Conservation (phyloP, 2,113 vertebrate genomes). For the Chiloscyllium plagiosum region DNA sequence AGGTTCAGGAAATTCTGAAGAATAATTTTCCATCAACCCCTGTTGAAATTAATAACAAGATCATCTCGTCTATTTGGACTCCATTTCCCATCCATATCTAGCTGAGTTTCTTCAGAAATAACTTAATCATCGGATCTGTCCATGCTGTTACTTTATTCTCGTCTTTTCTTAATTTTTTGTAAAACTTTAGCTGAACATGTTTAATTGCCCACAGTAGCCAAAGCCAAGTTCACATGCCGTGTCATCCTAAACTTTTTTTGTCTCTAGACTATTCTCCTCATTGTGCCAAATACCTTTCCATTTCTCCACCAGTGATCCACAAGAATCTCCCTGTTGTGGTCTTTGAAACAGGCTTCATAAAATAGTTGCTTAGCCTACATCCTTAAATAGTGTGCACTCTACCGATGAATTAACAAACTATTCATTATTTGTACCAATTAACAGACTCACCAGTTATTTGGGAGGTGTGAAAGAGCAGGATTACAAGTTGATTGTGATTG, state of each 20-base stretch:
- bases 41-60: too few species aligned
- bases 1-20: neutral
- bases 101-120: neutral
- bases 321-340: neutral
- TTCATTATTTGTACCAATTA: neutral
- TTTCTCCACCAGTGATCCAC: neutral
- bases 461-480: neutral
- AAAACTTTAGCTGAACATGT: neutral
- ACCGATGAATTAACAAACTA: neutral
- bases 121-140: neutral
- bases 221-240: neutral
- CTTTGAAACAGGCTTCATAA: neutral
- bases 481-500: neutral
- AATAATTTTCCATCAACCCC: too few species aligned
- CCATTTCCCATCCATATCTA: too few species aligned
- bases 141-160: neutral
- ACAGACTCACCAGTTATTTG: neutral
- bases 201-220: neutral
- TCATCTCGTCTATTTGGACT: too few species aligned
- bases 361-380: neutral
- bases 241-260: neutral
- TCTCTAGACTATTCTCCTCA: neutral
- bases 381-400: neutral
- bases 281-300: neutral
- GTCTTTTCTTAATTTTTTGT: neutral